Base-by-base conservation (phyloP, 2,113 vertebrate genomes). In the Gasterosteus aculeatus region DNA sequence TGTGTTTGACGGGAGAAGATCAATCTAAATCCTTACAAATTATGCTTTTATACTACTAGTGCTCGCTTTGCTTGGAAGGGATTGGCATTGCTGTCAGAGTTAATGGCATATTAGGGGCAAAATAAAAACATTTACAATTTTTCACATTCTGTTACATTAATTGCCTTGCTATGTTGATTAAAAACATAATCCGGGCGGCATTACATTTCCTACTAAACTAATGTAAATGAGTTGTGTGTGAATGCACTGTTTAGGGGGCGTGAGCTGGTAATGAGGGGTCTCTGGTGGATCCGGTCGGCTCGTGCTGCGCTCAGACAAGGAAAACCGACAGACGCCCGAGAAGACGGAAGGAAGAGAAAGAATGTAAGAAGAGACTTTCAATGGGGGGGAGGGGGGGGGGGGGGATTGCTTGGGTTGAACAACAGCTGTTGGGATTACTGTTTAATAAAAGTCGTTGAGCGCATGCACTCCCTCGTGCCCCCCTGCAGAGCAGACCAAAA, bases 341-440 rank as follows among this genome's bases (percentile, higher is more conserved):
- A 86, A 68, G 61, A 68, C 38, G 31, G 54, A 81, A 56, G 53
- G 58, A 66, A 72, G 67, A 84, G 65, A 59, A 69, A 79, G 46
- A 59, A 33, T n/a, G 39, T 56, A 71, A 69, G 83, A 77, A 47
- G 38, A 39, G 56, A 42, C 29, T 15, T 69, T 70, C 22, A 26
- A 26, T 26, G 22, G 22, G 22, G n/a, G 86, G 76, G 78, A 77
- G 33, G 15, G 67, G 78, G 84, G 4, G 54, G 46, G 16, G 46
- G 5, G 76, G 61, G 22, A 26, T 26, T 47, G 38, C 54, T 72
- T 19, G 53, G 67, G 67, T 65, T 68, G 70, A 86, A 90, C 89
- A 93, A 91, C 94, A 94, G 94, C 93, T 94, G 94, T 89, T 88
- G 80, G 85, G 89, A 94, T 92, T 91, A 93, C 82, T 72, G 84